Base-by-base conservation (phyloP, 2,888 invertebrate genomes). In the Drosophila kambysellisi region DNA sequence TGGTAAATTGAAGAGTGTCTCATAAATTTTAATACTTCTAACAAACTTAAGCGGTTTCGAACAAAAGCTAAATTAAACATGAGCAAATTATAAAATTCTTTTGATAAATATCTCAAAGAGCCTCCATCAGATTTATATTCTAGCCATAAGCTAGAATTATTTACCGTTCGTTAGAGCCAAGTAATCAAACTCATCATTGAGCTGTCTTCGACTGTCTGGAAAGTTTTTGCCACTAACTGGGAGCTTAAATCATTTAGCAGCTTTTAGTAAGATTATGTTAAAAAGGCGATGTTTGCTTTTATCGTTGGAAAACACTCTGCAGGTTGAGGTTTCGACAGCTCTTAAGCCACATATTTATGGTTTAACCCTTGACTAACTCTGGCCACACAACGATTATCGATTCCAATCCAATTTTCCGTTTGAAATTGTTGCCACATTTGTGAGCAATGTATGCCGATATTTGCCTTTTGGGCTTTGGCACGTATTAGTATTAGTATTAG, bases 401-500 rank as follows among this genome's bases (percentile, higher is more conserved):
- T 57, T 43, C 15, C 41, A 43, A 57, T 15, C 57, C 43, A 57
- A 32, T 50, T 50, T 35, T 35, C 29, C 29, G 8, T 25, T 35
- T 32, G 43, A 56, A 35, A 41, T 29, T 68, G 48, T 56, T 9
- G 20, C n/a, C 25, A 39, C 32, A 37, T 70, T 70, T 76, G 20
- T 48, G 25, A 32, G 7, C 65, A 66, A 62, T 76, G 74, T 62
- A 54, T 25, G 43, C 4, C 11, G 20, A 32, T 5, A 39, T 53
- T 58, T 51, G 43, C 25, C 30, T 57, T 65, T 52, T 70, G 41
- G 54, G 61, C 77, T 65, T 65, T 57, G 54, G 53, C 63, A 65
- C 59, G 53, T 61, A 68, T 68, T 63, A 65, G 64, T 59, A 65
- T 57, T 54, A 48, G 53, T 61, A 68, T 68, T 63, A 65, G 64